Base-by-base conservation (phyloP, 2,888 invertebrate genomes). In the Miltochrista miniata region DNA sequence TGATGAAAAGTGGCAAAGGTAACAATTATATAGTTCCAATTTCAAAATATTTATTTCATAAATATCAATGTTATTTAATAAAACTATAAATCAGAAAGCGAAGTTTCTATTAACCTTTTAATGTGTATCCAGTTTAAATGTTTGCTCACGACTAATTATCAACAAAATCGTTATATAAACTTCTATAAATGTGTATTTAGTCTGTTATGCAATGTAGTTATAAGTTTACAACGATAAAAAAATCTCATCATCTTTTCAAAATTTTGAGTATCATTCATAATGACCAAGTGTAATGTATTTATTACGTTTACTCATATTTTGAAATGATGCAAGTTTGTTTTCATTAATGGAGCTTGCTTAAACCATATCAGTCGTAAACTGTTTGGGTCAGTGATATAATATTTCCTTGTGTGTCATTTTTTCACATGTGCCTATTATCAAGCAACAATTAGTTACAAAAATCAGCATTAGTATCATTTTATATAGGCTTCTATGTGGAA, bases 81-180 rank as follows among this genome's bases (percentile, higher is more conserved):
- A 37, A 33, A 34, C 43, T 8, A 59, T 66, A 61, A 66, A 66
- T 61, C 56, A 59, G 39, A 51, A 36, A 50, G 44, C 24, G 30
- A 24, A 29, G 36, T 37, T 53, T 59, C 54, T 47, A 59, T 66
- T 68, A 59, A 59, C 59, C 53, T 61, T 63, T 62, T 51, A 5
- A 50, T 5, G 5, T 24, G 9, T n/a, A 44, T 37, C 36, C 39
- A 38, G 48, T 53, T n/a, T 37, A 41, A 29, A 53, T 59, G 48
- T 56, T 52, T 54, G 35, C 18, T 39, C 35, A 56, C 44, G 15
- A 54, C 47, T 51, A 45, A 62, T 59, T 45, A 51, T 37, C 42
- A 47, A 48, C 45, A 45, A 44, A 50, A 59, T 57, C 50, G 45
- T 18, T 46, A 56, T 47, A 41, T 38, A 48, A 61, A 24, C 14